Evolutionary conservation across 2,113 vertebrate genomes (phyloP), one percentile per base, ranked within the genome.

Genomic region (Synodontis membranacea): DNA sequence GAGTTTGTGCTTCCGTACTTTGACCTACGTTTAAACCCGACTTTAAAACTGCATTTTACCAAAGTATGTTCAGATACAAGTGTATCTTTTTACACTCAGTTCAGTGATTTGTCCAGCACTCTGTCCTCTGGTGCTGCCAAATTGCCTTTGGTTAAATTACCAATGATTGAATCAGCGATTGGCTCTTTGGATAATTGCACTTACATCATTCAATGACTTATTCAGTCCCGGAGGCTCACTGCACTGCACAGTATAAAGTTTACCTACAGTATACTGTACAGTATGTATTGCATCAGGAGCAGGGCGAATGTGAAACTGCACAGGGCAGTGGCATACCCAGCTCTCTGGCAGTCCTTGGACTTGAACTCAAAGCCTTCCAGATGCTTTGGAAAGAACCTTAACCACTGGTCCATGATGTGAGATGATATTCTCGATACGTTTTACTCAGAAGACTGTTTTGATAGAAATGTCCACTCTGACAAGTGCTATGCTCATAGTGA

Each of bases 401-500:
- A n/a, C 4, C 23, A 75, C 25, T 54, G n/a, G 4, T 39, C 4
- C 34, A 56, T 56, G 31, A 56, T 54, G 12, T 54, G 8, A 79
- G 56, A n/a, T n/a, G n/a, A n/a, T n/a, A 79, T 79, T 54, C 31
- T 79, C 9, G 28, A 58, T 1, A 56, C 12, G 23, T 39, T 19
- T 25, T 25, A 8, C 31, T 23, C 39, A 11, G 8, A 1, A 80
- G 34, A 75, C 39, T 28, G 23, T 42, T 74, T 44, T 9, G 39
- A 80, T 10, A 56, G 10, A 56, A 56, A 81, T 5, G 44, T 23
- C 76, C 72, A 70, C 81, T 0, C 64, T 5, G 34, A 62, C 78
- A 72, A 84, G 89, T 54, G 64, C 89, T 86, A 76, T 64, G 66
- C 64, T 88, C 84, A 90, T 19, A 44, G 31, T 82, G 86, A 78